A percentile compares a stretch with the other conserved stretches of the same genome.
Evolutionary conservation across 2,888 invertebrate species (phyloP).

Genomic region (Xylocampa areola): DNA sequence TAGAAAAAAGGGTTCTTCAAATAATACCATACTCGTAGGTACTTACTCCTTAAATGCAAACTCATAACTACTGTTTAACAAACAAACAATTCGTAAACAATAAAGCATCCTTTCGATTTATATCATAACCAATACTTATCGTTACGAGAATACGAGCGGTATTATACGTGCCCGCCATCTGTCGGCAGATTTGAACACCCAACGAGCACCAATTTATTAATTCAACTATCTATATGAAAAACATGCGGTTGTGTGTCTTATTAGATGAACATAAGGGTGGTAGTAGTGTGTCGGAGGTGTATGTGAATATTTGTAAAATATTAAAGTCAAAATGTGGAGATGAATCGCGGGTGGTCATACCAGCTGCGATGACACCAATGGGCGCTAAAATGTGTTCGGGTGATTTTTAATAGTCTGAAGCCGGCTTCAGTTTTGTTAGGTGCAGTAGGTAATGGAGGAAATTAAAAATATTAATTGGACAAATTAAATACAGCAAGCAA

Average conservation of each 20-base stretch:
- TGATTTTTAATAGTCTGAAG: no score
- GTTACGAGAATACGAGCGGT: constrained; percentile 69
- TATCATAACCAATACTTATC: constrained; percentile 73
- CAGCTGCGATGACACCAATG: constrained; percentile 74
- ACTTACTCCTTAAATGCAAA: constrained; percentile 14
- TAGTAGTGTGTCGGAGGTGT: background rate
- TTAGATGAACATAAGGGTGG: background rate
- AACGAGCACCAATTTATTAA: constrained; percentile 40
- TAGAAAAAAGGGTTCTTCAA: background rate
- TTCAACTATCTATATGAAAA: background rate
- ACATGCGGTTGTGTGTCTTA: constrained; percentile 59
- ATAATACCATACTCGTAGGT: constrained; percentile 11
- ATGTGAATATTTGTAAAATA: constrained; percentile 54
- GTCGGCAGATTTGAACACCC: constrained; percentile 69
- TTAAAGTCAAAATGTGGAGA: constrained; percentile 76
- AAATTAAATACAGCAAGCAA: no score
- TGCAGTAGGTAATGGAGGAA: no score
- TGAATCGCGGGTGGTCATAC: constrained; percentile 84
- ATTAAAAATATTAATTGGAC: no score
- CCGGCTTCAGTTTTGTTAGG: no score
- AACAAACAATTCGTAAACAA: constrained; percentile 76
- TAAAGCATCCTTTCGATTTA: constrained; percentile 66
- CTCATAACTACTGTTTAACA: constrained; percentile 64
- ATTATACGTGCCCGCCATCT: constrained; percentile 84
- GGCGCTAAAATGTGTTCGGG: constrained; percentile 70